Evolutionary conservation across 2,888 invertebrate genomes (phyloP).

Genomic region (Trisateles emortualis): DNA sequence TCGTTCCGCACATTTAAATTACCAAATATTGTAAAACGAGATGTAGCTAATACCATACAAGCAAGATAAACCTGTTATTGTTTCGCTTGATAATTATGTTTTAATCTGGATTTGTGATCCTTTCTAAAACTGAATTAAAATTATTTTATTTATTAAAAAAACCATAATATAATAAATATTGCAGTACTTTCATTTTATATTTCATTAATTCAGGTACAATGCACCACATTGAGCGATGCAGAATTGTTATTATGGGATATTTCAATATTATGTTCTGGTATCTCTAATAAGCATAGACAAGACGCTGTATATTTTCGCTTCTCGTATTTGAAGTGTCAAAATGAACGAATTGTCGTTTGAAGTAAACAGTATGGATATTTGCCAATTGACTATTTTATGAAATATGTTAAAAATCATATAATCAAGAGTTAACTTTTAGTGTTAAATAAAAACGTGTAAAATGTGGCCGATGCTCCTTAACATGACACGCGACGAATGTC

Average conservation of each 20-base stretch:
- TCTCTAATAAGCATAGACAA: conserved; percentile 68
- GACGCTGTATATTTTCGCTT: conserved; percentile 57
- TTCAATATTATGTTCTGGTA: conserved; percentile 38
- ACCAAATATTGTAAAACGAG: no score
- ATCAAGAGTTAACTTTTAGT: conserved; percentile 66
- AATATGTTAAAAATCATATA: conserved; percentile 80
- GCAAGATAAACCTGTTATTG: no score
- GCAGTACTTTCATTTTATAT: no score
- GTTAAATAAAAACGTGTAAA: conserved; percentile 66
- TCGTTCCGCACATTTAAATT: no score
- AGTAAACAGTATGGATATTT: conserved; percentile 88
- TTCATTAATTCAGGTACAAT: no score
- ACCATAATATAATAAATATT: no score
- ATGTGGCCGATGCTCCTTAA: conserved; percentile 91
- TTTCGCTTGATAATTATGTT: no score
- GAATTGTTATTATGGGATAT: not conserved
- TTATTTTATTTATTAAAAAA: no score
- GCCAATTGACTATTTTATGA: conserved; percentile 82
- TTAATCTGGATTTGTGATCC: no score
- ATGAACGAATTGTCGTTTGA: conserved; percentile 86
- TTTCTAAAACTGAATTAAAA: no score
- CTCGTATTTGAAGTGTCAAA: conserved; percentile 78
- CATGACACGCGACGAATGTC: conserved; percentile 96
- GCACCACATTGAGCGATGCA: no score
- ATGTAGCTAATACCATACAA: no score